Evolutionary conservation across 1,140 invertebrate genomes (phyloP), one percentile per base, ranked within the genome.

Genomic region (Drosophila eugracilis): DNA sequence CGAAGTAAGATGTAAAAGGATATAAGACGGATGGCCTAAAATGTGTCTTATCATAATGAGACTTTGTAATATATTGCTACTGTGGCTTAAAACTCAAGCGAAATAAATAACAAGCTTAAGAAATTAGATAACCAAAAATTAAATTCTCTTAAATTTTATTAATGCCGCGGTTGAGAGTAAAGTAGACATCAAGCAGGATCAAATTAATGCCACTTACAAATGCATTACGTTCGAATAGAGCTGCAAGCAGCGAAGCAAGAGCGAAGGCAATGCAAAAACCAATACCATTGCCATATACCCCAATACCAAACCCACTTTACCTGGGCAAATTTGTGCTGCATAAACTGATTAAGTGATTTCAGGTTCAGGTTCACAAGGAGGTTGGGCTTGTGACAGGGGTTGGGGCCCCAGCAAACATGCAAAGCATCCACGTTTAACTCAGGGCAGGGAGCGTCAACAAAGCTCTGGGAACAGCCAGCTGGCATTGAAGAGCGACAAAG

Each of bases 271-370:
- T 39, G 30, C 55, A 42, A 36, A 58, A 59, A 32, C 4, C 26
- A 39, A 30, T 28, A 52, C 45, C 30, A 32, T 32, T n/a, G n/a
- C n/a, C n/a, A n/a, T n/a, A n/a, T n/a, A 10, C 15, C 15, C 36
- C 58, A 22, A 63, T 30, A 34, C 9, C 52, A 9, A 28, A 39
- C 49, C 39, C 48, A 41, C 57, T 42, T 39, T 26, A 12, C 26
- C 19, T 22, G 22, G 47, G 34, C 34, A 26, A 67, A 66, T 65
- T 54, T 62, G 41, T 44, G 57, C 55, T 63, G 67, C 59, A 73
- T 81, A 81, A 81, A 70, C 67, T 76, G 62, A 84, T 85, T 77
- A 85, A 86, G 69, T 81, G 81, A 70, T 71, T 77, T 67, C 45
- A 67, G 44, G 60, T 42, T 32, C 21, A 67, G 32, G 60, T 53